Conservation (phyloP, 2,113 vertebrate genomes). For the Phrynosoma platyrhinos region DNA sequence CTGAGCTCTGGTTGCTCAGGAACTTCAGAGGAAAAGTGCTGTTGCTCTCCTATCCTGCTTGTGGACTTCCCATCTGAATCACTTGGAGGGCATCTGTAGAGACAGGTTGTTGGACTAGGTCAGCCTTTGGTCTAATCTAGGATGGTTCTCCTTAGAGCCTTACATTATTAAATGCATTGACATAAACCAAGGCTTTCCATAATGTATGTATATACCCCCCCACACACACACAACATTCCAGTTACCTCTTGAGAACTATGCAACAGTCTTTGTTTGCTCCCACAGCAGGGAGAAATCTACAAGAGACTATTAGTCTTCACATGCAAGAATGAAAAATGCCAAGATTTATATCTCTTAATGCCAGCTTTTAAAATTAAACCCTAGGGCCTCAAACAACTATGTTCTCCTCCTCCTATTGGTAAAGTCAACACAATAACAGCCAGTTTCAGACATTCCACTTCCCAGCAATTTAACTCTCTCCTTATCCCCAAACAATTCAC, state of each 20-base stretch:
- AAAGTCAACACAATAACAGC: background rate
- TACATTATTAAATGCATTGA: background rate
- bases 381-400: background rate
- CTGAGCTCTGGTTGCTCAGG: too few species aligned
- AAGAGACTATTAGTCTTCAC: too few species aligned
- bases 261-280: too few species aligned
- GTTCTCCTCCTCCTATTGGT: background rate
- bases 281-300: too few species aligned
- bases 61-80: too few species aligned
- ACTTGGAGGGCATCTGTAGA: too few species aligned
- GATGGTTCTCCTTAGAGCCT: background rate
- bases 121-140: too few species aligned
- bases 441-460: background rate
- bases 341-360: too few species aligned
- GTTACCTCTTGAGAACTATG: background rate
- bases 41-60: too few species aligned
- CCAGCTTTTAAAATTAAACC: background rate
- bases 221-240: too few species aligned
- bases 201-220: background rate
- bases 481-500: background rate
- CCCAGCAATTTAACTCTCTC: background rate
- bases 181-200: background rate
- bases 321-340: too few species aligned
- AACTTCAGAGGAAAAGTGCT: too few species aligned
- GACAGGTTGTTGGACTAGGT: background rate